These are phyloP conservation scores for Napeogenes sylphis DNA, from an alignment of 2,888 invertebrate genomes.

Conservation along the genomic window DNA sequence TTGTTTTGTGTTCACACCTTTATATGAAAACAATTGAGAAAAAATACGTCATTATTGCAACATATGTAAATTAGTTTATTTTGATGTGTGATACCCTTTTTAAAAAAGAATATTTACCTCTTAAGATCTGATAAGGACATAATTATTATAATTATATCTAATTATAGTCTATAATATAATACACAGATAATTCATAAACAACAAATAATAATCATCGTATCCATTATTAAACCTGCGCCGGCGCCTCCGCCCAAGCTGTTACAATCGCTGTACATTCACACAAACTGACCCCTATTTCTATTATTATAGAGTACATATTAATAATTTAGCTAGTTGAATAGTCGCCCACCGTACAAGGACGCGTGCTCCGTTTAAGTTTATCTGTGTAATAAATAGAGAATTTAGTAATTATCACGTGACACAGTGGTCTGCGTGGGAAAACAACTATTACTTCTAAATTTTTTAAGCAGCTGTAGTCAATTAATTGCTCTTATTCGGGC, in stretches of 20 bases:
- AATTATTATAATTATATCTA: background rate
- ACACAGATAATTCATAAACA: background rate
- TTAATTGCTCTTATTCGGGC: background rate
- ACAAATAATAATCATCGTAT: conserved; percentile 1
- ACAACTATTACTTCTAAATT: background rate
- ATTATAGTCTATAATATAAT: background rate
- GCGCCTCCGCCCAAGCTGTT: conserved; percentile 35
- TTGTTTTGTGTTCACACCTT: too few species aligned
- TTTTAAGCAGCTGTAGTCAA: background rate
- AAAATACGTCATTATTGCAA: too few species aligned
- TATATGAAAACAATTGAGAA: too few species aligned
- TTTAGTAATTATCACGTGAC: conserved; percentile 28
- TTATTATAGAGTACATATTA: background rate
- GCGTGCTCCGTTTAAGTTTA: conserved; percentile 19
- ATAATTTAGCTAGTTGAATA: background rate
- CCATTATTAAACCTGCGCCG: conserved; percentile 25
- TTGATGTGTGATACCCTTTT: too few species aligned
- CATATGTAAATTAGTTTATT: too few species aligned
- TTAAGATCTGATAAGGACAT: too few species aligned
- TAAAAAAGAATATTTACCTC: too few species aligned
- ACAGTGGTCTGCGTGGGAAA: conserved; percentile 11
- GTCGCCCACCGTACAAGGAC: conserved; percentile 2
- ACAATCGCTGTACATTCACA: background rate
- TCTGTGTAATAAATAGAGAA: conserved; percentile 25
- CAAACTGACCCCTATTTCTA: background rate